These are phyloP conservation scores for Sebastes vulpes DNA, from an alignment of 2,797 vertebrate species.

Conservation along the genomic window DNA sequence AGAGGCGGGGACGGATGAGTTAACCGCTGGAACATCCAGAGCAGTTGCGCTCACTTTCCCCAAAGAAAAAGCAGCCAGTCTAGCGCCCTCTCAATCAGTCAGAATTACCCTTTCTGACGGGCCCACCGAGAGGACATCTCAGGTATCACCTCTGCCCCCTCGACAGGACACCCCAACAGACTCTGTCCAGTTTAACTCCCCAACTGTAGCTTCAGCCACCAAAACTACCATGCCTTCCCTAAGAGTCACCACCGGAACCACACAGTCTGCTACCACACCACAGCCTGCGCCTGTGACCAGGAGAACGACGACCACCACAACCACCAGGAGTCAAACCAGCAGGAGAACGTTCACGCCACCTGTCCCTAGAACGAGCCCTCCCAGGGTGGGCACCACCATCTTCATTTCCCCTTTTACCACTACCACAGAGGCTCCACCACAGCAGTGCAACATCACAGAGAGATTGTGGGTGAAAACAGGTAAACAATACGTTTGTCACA, in stretches of 20 bases:
- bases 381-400: slow-evolving; percentile 74
- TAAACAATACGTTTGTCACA: slow-evolving; percentile 53
- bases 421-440: slow-evolving; percentile 86
- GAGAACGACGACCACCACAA: slow-evolving; percentile 82
- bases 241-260: slow-evolving; percentile 60
- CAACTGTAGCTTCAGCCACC: slow-evolving; percentile 64
- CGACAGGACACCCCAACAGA: slow-evolving; percentile 71
- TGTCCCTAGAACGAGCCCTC: slow-evolving; percentile 80
- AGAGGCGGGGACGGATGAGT: slow-evolving; percentile 86
- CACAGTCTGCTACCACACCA: slow-evolving; percentile 76
- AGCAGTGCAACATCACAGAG: slow-evolving; percentile 93
- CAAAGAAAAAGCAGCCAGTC: slow-evolving; percentile 82
- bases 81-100: slow-evolving; percentile 81
- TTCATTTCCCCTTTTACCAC: slow-evolving; percentile 85
- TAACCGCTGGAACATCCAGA: slow-evolving; percentile 84
- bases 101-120: slow-evolving; percentile 72
- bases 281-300: slow-evolving; percentile 76
- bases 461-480: slow-evolving; percentile 95
- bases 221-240: slow-evolving; percentile 65
- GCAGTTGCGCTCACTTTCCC: slow-evolving; percentile 75
- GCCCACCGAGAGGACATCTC: slow-evolving; percentile 74
- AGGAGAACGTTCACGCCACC: slow-evolving; percentile 84
- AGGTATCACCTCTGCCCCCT: slow-evolving; percentile 78
- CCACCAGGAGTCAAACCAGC: slow-evolving; percentile 85
- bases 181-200: slow-evolving; percentile 67